Base-by-base conservation (phyloP, 2,113 vertebrate species). In the Eurypyga helias region DNA sequence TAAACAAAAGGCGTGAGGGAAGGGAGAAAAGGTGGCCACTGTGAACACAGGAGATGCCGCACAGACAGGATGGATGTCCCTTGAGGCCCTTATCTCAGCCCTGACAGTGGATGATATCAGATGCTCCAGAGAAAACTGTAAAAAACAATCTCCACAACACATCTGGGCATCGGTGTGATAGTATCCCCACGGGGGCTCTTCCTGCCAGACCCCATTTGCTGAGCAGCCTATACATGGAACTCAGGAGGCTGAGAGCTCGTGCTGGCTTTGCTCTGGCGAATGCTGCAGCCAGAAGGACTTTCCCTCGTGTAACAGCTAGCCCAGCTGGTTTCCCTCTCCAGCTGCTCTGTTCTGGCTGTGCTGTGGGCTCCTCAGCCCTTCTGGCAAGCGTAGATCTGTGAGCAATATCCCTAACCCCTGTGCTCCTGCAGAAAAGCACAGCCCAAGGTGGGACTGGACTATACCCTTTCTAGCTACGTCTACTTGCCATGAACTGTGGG, bases 31-130 rank as follows among this genome's bases (percentile, higher is more conserved):
- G 25, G 28, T 5, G 6, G 71, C 20, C 26, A 19, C 29, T 79
- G 79, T 49, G 60, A 80, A 52, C 75, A 49, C 13, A 24, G 41
- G n/a, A 77, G 89, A 70, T 26, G 64, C 34, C 0, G 0, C 43
- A 15, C 11, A 7, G 69, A 76, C 48, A 71, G 75, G 55, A 70
- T 10, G 54, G 81, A 78, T 24, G 11, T 92, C 61, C 83, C 94
- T 89, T 54, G 45, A 94, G 79, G 76, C 69, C 51, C 51, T 92
- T 96, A 93, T 90, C 93, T 95, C 86, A 67, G 4, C 34, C n/a
- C 61, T 77, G 52, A 41, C 76, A 79, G 60, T 75, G 65, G 55
- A 51, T 95, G 71, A 46, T 95, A 86, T 90, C 83, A 92, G 96
- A 96, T 93, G 60, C 31, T 83, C 23, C 57, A 61, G 80, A 3